Evolutionary conservation across 1,140 invertebrate genomes (phyloP), one percentile per base, ranked within the genome.

Genomic region (Drosophila busckii): DNA sequence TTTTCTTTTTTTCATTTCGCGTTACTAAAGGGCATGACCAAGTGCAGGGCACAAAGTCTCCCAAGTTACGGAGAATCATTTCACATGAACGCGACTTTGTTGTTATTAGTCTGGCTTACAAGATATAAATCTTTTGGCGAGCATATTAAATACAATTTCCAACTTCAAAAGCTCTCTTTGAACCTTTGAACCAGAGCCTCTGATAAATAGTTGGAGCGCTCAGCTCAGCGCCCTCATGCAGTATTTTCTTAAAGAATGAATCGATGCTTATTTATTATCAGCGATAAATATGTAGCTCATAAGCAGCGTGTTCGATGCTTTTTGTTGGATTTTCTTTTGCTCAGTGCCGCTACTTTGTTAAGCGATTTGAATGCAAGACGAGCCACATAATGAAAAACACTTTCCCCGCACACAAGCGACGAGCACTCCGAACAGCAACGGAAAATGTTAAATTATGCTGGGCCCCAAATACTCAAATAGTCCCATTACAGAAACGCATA

Each of bases 1-100:
- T n/a, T n/a, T 12, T 37, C 16, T 23, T 12, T 55, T 80, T 78
- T 78, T 70, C 75, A 80, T 73, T 73, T 69, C 45, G 52, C 65
- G 71, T 54, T 44, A 23, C n/a, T n/a, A n/a, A n/a, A n/a, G n/a
- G n/a, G n/a, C n/a, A n/a, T n/a, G n/a, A n/a, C n/a, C n/a, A n/a
- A n/a, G n/a, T n/a, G n/a, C n/a, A n/a, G n/a, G n/a, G n/a, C n/a
- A n/a, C n/a, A n/a, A n/a, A n/a, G n/a, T n/a, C n/a, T n/a, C n/a
- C n/a, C n/a, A n/a, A n/a, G n/a, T n/a, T n/a, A n/a, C n/a, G n/a
- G n/a, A n/a, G n/a, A n/a, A n/a, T n/a, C n/a, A 34, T 19, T 26
- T 40, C 7, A 13, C 44, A 56, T 32, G 32, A 44, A 31, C 16
- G 10, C 22, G 7, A 50, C 46, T 42, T 41, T 58, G 54, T 58